These are phyloP conservation scores for Lepus timidus DNA, from an alignment of 2,113 vertebrate species.

Conservation along the genomic window DNA sequence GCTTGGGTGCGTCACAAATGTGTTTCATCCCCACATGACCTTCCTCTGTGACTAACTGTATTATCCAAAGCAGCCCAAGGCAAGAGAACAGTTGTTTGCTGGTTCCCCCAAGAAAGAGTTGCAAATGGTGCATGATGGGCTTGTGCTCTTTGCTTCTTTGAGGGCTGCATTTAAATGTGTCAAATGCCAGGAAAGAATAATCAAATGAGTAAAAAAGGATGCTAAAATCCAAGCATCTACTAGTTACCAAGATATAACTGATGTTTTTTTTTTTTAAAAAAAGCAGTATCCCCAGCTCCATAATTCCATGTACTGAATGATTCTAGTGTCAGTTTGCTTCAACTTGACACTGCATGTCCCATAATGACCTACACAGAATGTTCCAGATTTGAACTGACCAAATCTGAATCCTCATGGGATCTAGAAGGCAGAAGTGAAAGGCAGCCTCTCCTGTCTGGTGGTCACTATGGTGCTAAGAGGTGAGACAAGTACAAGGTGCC, in stretches of 20 bases:
- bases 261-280: not conserved
- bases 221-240: not conserved
- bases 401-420: not conserved
- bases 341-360: not conserved
- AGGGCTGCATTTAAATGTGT: not conserved
- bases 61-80: constrained; percentile 48
- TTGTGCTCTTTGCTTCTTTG: not conserved
- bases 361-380: not conserved
- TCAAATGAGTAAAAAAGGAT: not conserved
- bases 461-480: not conserved
- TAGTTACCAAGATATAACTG: not conserved
- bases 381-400: not conserved
- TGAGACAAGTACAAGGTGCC: not conserved
- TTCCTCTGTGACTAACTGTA: not conserved
- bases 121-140: not conserved
- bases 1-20: not conserved
- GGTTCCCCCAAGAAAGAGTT: constrained; percentile 12
- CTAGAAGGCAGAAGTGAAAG: not conserved
- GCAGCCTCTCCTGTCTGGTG: not conserved
- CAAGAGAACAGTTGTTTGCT: constrained; percentile 36
- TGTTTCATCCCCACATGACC: not conserved
- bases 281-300: no score
- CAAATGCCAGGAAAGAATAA: not conserved
- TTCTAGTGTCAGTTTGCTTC: not conserved
- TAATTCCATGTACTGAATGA: not conserved